Base-by-base conservation (phyloP, 2,888 invertebrate species). In the Sphaeridia pumilis region DNA sequence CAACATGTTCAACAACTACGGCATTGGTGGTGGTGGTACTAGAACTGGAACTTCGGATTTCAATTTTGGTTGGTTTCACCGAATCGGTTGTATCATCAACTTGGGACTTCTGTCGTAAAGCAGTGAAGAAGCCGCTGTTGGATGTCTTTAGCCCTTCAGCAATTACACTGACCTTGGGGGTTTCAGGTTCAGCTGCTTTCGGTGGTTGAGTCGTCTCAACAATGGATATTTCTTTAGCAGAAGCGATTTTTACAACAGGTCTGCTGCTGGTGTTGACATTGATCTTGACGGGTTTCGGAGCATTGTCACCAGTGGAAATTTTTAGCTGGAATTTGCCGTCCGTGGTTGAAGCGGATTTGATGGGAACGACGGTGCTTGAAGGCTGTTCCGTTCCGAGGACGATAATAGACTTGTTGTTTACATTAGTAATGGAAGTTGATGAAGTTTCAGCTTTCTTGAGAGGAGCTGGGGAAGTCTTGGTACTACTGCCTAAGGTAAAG, bases 361-460 rank as follows among this genome's bases (percentile, higher is more conserved):
- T 14, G 45, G 45, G n/a, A 45, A 7, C n/a, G n/a, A n/a, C n/a
- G n/a, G 36, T 28, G 10, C 20, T 25, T 3, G 36, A 27, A 1
- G 54, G 56, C 2, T 56, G 35, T 10, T 52, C 57, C 10, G 58
- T 57, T 31, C 58, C 58, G 1, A 65, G 59, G 45, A 61, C 61
- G 17, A 65, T 65, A 28, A 63, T 60, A 5, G 65, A 58, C 52
- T 65, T 65, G 44, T 65, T 65, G 7, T 59, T 61, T 10, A 59
- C 58, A 56, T 58, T 63, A 28, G 59, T 54, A 46, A 63, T 63
- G 24, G 53, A 7, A 17, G 7, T 38, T 14, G 52, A 5, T 17
- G 38, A 12, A 5, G 12, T 17, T 5, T 38, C 38, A 38, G 38
- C 12, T 27, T 45, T 2, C 12, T 26, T 25, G 36, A 4, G n/a